These are phyloP conservation scores for Heterocephalus glaber DNA, from an alignment of 2,113 vertebrate genomes.

Conservation along the genomic window DNA sequence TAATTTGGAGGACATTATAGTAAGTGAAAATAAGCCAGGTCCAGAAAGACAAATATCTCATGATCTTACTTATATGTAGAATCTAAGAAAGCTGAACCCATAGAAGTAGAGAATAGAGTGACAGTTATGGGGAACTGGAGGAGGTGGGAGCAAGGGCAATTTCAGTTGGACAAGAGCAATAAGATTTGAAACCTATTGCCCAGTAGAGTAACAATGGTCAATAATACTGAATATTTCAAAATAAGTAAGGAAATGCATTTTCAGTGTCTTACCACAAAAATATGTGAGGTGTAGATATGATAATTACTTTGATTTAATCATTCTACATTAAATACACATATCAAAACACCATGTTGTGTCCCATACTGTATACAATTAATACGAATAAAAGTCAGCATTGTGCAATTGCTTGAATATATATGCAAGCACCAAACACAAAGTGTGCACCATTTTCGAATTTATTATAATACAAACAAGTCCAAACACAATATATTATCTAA, in stretches of 20 bases:
- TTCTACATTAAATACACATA: constrained; percentile 32
- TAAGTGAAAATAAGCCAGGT: background rate
- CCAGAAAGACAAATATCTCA: background rate
- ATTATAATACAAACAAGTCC: constrained; percentile 87
- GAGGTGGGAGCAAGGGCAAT: background rate
- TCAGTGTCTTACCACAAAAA: background rate
- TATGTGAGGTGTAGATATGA: background rate
- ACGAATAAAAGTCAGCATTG: constrained; percentile 34
- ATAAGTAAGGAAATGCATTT: background rate
- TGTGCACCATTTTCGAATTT: constrained; percentile 84
- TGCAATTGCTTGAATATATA: background rate
- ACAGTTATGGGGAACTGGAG: background rate
- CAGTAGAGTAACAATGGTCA: background rate
- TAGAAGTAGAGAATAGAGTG: background rate
- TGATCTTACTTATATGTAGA: background rate
- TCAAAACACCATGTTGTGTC: constrained; percentile 30
- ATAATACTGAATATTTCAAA: background rate
- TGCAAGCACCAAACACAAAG: constrained; percentile 50
- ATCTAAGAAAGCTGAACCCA: background rate
- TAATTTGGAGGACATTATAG: background rate
- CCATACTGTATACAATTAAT: constrained; percentile 27
- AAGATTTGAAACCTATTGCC: background rate
- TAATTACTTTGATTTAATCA: constrained; percentile 52
- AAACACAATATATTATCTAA: constrained; percentile 85
- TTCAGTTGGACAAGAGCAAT: background rate